Conservation (phyloP, 2,797 vertebrate genomes). For the Onychomys arenicola region DNA sequence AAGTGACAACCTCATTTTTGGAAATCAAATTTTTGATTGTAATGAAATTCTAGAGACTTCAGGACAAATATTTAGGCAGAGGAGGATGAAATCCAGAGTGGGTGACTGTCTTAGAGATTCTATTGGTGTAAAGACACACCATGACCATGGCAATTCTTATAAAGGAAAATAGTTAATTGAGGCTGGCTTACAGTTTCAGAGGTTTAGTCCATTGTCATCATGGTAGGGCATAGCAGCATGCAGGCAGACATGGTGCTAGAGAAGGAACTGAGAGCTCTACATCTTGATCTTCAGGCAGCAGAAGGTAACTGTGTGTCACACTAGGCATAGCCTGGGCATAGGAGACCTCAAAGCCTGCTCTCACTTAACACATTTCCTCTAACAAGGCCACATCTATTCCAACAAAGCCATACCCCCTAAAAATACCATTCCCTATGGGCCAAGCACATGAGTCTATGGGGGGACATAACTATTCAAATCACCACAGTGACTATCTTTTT, state of each 20-base stretch:
- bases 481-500: background rate
- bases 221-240: background rate
- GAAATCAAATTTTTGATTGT: conserved; percentile 57
- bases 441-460: background rate
- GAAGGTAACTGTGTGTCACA: background rate
- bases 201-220: background rate
- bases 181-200: background rate
- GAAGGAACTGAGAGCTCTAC: background rate
- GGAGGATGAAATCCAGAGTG: conserved; percentile 38
- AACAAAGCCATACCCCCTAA: background rate
- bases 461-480: background rate
- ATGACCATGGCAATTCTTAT: background rate
- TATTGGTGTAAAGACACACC: background rate
- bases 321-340: background rate
- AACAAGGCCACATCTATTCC: background rate
- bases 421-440: background rate
- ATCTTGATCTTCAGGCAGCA: background rate
- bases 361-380: background rate
- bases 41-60: conserved; percentile 39
- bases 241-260: background rate
- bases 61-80: conserved; percentile 20
- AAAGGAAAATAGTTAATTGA: background rate
- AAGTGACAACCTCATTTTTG: conserved; percentile 62
- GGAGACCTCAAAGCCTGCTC: background rate
- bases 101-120: background rate